Conservation (phyloP, 2,113 vertebrate species). For the Amazona guildingii region DNA sequence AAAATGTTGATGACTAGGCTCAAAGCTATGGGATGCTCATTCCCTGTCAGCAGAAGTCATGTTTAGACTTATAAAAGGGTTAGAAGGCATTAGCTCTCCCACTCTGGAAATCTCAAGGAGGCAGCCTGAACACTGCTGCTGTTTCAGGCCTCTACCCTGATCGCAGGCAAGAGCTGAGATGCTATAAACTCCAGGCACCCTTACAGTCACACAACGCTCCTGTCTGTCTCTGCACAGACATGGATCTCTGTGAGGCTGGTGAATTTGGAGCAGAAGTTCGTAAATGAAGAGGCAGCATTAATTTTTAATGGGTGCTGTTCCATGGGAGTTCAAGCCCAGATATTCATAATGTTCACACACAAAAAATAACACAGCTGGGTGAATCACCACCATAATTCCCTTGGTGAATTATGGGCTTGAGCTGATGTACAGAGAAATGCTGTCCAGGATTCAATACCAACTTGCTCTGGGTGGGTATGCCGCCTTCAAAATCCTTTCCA, state of each 20-base stretch:
- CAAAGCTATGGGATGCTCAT: neutral
- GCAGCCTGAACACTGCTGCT: neutral
- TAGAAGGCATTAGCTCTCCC: neutral
- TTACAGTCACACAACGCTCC: neutral
- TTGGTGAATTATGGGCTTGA: neutral
- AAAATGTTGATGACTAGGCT: slow-evolving; percentile 28
- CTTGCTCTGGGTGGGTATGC: neutral
- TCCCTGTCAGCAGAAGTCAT: slow-evolving; percentile 22
- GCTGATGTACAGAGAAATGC: neutral
- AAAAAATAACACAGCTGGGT: neutral
- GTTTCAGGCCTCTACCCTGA: neutral
- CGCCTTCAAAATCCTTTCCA: neutral
- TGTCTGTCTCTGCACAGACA: fast-evolving
- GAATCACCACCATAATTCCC: slow-evolving; percentile 35
- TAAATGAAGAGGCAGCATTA: neutral
- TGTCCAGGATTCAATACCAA: neutral
- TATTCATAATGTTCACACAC: neutral
- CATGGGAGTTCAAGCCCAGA: neutral
- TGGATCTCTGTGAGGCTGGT: fast-evolving
- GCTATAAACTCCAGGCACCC: neutral
- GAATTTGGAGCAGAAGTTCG: neutral
- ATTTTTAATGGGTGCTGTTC: neutral
- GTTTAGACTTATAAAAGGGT: slow-evolving; percentile 3
- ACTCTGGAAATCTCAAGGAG: neutral
- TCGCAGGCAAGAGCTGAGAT: neutral